Evolutionary conservation across 2,888 invertebrate species (phyloP), one percentile per base, ranked within the genome.

Genomic region (Papilio demoleus): DNA sequence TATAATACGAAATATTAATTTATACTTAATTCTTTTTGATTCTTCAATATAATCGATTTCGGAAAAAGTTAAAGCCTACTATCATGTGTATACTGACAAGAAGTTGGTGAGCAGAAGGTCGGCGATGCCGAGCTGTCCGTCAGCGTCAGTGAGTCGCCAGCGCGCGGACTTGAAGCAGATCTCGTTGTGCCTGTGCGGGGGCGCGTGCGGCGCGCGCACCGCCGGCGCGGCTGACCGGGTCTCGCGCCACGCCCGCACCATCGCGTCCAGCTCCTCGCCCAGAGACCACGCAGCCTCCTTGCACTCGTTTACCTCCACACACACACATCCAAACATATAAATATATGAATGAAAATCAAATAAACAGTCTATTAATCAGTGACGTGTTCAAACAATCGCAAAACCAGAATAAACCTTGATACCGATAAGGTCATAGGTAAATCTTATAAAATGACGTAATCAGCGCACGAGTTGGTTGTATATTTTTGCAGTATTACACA

Each of bases 91-190:
- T 47, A 71, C 94, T 92, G 82, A 98, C 94, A 99, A 92, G 88
- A 99, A 99, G 85, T 99, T 99, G 68, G 98, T 97, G 3, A 99
- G 94, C 68, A 98, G 96, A 70, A 99, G 94, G 91, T 99, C 99
- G 0, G 99, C 98, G 73, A 99, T 98, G 70, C 99, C 99, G 66
- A 99, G 95, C 88, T 99, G 99, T 0, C 99, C 99, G 88, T 99
- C 99, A 0, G 97, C 96, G 85, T 99, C 99, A 0, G 99, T 99
- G 74, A 99, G 94, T 45, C 99, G 90, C 99, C 99, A 99, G 81
- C 98, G 97, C 4, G 99, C 99, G 80, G 98, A 97, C 88, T 99
- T 99, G 88, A 99, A 99, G 88, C 98, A 99, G 79, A 99, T 99
- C 92, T 99, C 90, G 85, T 90, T 90, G 86, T 88, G 83, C 40